phyloP scores from a whole-genome alignment of 2,797 vertebrate genomes.

The Protonibea diacanthus region DNA sequence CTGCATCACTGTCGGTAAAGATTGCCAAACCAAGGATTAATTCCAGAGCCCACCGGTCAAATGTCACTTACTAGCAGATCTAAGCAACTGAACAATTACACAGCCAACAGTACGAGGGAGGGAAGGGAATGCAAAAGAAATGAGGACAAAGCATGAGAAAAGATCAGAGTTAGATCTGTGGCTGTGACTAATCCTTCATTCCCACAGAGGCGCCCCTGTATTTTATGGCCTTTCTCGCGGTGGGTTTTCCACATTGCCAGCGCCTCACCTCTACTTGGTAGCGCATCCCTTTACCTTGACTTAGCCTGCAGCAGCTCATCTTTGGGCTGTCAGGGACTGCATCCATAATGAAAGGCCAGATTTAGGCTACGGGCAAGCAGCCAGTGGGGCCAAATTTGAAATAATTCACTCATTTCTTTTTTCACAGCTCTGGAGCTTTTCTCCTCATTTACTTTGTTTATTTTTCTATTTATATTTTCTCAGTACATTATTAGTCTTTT shows the following conservation, averaged over 20 bases:
- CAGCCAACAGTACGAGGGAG: conserved; percentile 82
- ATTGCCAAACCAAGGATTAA: conserved; percentile 69
- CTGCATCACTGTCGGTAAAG: conserved; percentile 60
- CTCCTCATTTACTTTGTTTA: conserved; percentile 17
- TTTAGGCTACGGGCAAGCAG: conserved; percentile 40
- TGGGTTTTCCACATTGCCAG: conserved; percentile 62
- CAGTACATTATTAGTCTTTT: conserved; percentile 19
- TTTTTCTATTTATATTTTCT: conserved; percentile 6
- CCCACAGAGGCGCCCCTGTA: conserved; percentile 66
- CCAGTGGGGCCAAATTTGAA: conserved; percentile 22
- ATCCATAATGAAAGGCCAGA: conserved; percentile 59
- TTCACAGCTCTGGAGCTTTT: conserved; percentile 5
- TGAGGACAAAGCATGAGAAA: conserved; percentile 76
- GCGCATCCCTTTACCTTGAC: conserved; percentile 37
- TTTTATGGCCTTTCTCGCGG: conserved; percentile 61
- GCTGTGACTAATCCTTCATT: conserved; percentile 84
- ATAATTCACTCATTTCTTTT: conserved; percentile 23
- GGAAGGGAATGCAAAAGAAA: conserved; percentile 66
- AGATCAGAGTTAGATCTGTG: conserved; percentile 79
- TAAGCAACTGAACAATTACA: conserved; percentile 79
- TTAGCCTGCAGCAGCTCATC: conserved; percentile 60
- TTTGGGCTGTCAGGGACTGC: conserved; percentile 41
- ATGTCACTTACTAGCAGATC: conserved; percentile 75
- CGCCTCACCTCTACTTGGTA: conserved; percentile 51
- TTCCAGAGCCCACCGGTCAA: conserved; percentile 75